Conservation (phyloP, 2,888 invertebrate genomes). For the Scaptomyza cyrtandrae region DNA sequence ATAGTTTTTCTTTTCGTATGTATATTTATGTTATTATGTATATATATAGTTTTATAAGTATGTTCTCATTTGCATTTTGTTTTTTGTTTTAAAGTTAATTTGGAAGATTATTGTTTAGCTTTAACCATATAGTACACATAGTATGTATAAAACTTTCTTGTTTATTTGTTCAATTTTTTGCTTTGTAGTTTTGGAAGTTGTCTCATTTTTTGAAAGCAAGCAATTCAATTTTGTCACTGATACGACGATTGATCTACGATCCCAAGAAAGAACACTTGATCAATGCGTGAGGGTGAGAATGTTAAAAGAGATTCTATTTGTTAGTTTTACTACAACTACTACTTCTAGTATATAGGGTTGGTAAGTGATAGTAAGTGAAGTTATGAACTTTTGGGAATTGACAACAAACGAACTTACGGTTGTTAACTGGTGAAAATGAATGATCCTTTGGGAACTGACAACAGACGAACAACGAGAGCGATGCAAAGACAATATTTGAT, state of each 20-base stretch:
- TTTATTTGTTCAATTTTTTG: slow-evolving; percentile 13
- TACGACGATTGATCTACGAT: slow-evolving; percentile 22
- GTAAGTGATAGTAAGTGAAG: background rate
- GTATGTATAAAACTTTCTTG: slow-evolving; percentile 54
- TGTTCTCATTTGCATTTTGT: slow-evolving; percentile 32
- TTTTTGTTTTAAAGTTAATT: slow-evolving; percentile 56
- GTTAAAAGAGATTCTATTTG: slow-evolving; percentile 3
- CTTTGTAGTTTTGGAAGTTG: slow-evolving; percentile 52
- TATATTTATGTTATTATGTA: slow-evolving; percentile 28
- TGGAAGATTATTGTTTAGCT: slow-evolving; percentile 73
- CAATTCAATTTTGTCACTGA: slow-evolving; percentile 8
- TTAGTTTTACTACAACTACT: background rate
- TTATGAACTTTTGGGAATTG: background rate
- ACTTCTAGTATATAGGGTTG: slow-evolving; percentile 2
- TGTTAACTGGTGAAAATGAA: no score
- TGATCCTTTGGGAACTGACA: no score
- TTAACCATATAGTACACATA: slow-evolving; percentile 56
- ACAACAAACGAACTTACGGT: background rate
- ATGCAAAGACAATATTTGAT: background rate
- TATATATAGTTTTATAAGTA: slow-evolving; percentile 33
- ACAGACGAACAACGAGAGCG: background rate
- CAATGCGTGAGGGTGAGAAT: slow-evolving; percentile 15
- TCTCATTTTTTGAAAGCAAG: slow-evolving; percentile 21
- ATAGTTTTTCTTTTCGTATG: slow-evolving; percentile 34
- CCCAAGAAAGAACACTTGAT: slow-evolving; percentile 26